phyloP scores from a whole-genome alignment of 2,797 vertebrate genomes.

The Neomorphus geoffroyi region DNA sequence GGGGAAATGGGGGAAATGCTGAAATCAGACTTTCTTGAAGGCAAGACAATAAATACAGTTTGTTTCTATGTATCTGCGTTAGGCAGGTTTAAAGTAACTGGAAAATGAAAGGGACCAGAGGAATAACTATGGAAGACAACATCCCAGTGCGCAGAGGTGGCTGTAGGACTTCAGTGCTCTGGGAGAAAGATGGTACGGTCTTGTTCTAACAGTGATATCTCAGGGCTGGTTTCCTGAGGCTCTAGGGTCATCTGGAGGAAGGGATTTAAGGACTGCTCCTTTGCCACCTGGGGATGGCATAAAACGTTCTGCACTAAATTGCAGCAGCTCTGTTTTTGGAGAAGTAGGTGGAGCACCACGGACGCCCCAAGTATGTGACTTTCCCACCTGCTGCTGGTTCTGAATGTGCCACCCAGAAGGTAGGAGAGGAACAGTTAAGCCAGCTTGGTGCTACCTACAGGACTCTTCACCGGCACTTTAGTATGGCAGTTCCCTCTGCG shows the following conservation, averaged over 20 bases:
- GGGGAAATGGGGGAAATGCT: not conserved
- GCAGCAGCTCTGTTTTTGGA: not conserved
- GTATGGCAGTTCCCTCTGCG: not conserved
- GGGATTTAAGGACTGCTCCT: not conserved
- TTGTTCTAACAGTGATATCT: not conserved
- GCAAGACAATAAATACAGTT: conserved; percentile 24
- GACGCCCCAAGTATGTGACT: rapidly evolving
- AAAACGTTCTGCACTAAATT: not conserved
- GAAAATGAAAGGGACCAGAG: not conserved
- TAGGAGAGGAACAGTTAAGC: not conserved
- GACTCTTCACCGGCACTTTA: not conserved
- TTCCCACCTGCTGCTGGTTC: not conserved
- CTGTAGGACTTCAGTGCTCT: not conserved
- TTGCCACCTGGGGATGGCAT: not conserved
- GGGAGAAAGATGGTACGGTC: not conserved
- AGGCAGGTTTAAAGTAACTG: conserved; percentile 31
- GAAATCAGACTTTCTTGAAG: conserved; percentile 39
- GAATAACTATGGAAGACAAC: not conserved
- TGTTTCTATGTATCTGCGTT: conserved; percentile 23
- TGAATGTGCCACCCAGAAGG: not conserved
- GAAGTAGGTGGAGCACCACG: not conserved
- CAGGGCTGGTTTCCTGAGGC: not conserved
- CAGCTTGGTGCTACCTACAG: not conserved
- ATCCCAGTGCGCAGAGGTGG: not conserved
- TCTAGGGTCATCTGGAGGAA: not conserved